Evolutionary conservation across 2,888 invertebrate genomes (phyloP).

Genomic region (Timandra comae): DNA sequence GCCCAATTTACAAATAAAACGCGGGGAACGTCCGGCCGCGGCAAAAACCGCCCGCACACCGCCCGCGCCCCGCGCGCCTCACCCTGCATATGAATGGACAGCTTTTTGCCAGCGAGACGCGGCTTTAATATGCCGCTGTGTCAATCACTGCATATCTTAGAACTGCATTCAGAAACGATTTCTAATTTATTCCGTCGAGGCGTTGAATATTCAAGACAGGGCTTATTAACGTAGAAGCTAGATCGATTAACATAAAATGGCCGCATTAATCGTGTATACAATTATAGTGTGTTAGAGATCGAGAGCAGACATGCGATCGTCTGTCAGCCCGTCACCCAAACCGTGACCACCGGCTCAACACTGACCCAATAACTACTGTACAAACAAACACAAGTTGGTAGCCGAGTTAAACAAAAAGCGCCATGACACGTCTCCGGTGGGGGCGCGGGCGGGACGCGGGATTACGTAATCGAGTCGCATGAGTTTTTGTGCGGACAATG

Average conservation of each 20-base stretch:
- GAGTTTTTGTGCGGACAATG: conserved; percentile 37
- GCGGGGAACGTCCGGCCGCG: conserved; percentile 65
- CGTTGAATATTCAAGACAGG: neutral
- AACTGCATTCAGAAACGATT: conserved; percentile 3
- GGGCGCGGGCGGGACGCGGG: conserved; percentile 30
- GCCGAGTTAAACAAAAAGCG: conserved; percentile 12
- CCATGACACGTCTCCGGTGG: conserved; percentile 29
- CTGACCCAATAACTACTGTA: no score
- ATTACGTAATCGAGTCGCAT: conserved; percentile 54
- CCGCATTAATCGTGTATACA: no score
- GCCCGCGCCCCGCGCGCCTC: conserved; percentile 10
- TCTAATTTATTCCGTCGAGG: neutral
- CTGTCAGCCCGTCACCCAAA: neutral
- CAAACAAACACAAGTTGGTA: no score
- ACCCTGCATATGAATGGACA: conserved; percentile 69
- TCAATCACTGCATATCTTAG: conserved; percentile 30
- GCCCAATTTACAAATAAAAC: conserved; percentile 74
- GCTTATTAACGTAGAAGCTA: neutral
- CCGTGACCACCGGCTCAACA: no score
- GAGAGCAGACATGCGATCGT: no score
- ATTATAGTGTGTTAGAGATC: no score
- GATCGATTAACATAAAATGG: neutral
- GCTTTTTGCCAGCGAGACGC: conserved; percentile 45
- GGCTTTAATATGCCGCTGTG: conserved; percentile 45
- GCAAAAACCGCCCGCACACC: conserved; percentile 65